A percentile compares a stretch with the other conserved stretches of the same genome.
phyloP scores from a whole-genome alignment of 2,113 vertebrate genomes.

The Macrotus californicus region DNA sequence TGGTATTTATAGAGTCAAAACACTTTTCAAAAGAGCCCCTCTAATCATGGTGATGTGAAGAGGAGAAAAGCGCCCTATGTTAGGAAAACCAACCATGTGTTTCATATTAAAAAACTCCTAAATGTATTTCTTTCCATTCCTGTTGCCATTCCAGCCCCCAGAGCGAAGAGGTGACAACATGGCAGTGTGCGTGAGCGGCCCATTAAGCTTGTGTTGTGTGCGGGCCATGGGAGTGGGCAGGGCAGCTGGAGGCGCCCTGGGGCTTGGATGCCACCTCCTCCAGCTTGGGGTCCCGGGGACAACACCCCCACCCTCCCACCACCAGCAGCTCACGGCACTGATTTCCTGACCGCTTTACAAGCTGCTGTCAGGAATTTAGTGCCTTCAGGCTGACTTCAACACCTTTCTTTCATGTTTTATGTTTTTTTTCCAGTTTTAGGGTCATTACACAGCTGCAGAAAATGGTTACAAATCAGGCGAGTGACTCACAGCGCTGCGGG shows the following conservation, averaged over 20 bases:
- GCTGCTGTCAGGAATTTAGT: conserved; percentile 78
- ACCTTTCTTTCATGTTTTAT: conserved; percentile 80
- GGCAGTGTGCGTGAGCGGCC: fast-evolving
- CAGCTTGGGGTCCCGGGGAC: conserved; percentile 20
- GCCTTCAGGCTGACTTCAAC: conserved; percentile 79
- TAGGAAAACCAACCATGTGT: not conserved
- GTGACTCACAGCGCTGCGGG: conserved; percentile 60
- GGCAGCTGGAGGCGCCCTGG: not conserved
- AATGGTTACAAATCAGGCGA: conserved; percentile 74
- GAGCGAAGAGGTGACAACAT: not conserved
- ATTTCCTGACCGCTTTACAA: conserved; percentile 77
- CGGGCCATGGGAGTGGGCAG: not conserved
- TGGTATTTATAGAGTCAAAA: not conserved
- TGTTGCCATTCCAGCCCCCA: not conserved
- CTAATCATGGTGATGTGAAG: not conserved
- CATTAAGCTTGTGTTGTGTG: not conserved
- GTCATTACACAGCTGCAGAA: conserved; percentile 75
- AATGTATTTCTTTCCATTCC: not conserved
- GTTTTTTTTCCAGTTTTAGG: conserved; percentile 72
- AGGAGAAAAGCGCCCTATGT: not conserved
- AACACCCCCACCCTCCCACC: conserved; percentile 32
- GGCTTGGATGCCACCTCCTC: not conserved
- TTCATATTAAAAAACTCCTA: not conserved
- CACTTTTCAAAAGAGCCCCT: not conserved
- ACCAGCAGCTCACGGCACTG: conserved; percentile 50